phyloP scores from a whole-genome alignment of 2,113 vertebrate genomes.

The Steatornis caripensis region DNA sequence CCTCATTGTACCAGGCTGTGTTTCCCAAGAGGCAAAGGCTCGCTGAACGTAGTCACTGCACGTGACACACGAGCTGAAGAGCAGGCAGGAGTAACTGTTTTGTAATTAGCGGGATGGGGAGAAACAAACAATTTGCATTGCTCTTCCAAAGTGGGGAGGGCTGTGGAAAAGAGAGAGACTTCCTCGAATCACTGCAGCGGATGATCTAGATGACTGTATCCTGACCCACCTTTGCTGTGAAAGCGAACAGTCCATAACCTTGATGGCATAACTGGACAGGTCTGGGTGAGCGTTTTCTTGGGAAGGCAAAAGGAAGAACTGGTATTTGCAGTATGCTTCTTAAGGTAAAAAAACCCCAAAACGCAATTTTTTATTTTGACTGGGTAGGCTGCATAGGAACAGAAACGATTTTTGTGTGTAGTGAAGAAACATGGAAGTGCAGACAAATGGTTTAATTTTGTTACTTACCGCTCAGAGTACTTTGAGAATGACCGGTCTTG shows the following conservation, averaged over 20 bases:
- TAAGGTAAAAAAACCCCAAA: background rate
- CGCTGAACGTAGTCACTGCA: background rate
- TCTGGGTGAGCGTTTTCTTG: background rate
- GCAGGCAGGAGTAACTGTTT: background rate
- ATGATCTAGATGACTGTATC: background rate
- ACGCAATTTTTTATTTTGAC: background rate
- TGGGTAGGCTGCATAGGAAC: background rate
- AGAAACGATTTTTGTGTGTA: background rate
- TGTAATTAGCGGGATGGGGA: background rate
- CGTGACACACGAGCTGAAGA: background rate
- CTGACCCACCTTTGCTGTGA: background rate
- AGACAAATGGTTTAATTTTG: constrained; percentile 9
- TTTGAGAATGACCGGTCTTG: background rate
- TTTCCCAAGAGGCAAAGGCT: background rate
- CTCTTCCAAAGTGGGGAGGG: background rate
- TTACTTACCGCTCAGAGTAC: background rate
- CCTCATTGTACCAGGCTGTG: background rate
- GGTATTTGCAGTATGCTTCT: background rate
- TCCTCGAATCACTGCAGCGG: background rate
- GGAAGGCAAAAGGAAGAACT: background rate
- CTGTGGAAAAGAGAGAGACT: background rate
- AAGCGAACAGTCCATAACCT: background rate
- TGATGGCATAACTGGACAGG: background rate
- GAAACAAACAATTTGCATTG: background rate
- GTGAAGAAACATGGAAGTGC: background rate